phyloP scores from a whole-genome alignment of 2,113 vertebrate species.

The Xiphophorus couchianus region DNA sequence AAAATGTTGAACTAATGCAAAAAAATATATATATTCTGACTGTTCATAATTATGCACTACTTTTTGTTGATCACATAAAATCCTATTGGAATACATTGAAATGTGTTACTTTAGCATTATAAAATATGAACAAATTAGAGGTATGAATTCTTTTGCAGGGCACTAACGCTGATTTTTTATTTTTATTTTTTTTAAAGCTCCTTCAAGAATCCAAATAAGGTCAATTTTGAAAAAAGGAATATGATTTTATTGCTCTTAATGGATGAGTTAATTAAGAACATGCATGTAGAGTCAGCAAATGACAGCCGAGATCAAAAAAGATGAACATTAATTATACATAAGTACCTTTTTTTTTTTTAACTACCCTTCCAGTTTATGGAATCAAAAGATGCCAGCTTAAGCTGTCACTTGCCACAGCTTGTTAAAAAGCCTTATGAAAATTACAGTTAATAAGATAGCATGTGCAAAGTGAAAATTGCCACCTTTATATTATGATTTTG shows the following conservation, averaged over 20 bases:
- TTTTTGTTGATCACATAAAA: background rate
- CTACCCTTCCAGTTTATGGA: background rate
- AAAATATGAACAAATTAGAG: background rate
- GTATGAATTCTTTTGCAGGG: background rate
- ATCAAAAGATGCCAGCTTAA: constrained; percentile 1
- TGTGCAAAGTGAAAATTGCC: constrained; percentile 2
- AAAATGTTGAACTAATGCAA: background rate
- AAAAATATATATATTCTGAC: too few relatives aligned
- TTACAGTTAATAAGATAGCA: background rate
- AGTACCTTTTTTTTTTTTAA: background rate
- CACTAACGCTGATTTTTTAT: background rate
- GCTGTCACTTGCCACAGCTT: constrained; percentile 9
- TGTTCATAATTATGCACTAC: background rate
- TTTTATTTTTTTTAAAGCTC: background rate
- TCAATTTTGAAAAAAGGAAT: background rate
- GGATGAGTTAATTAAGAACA: background rate
- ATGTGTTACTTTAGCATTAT: background rate
- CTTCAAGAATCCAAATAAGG: background rate
- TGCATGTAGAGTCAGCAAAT: constrained; percentile 6
- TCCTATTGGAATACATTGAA: background rate
- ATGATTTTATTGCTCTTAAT: constrained; percentile 3
- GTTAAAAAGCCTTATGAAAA: background rate
- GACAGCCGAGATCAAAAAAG: constrained; percentile 21
- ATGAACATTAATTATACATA: constrained; percentile 15
- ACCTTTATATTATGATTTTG: constrained; percentile 15